Evolutionary conservation across 2,113 vertebrate species (phyloP), one percentile per base, ranked within the genome.

Genomic region (Lota lota): DNA sequence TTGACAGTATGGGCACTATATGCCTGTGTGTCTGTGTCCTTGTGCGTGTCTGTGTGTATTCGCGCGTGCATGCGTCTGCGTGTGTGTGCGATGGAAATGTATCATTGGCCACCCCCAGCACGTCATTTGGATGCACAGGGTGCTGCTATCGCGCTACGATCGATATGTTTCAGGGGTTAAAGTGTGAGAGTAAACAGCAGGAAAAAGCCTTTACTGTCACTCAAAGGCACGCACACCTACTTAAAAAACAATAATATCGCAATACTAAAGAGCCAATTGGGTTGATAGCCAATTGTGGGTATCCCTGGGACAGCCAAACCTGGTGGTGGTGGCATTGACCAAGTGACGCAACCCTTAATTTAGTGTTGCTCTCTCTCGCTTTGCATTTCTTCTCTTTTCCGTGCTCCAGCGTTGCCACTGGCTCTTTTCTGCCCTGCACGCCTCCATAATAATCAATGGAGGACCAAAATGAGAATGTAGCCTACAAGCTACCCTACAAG

Each of bases 301-400:
- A 67, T 73, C 54, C 64, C 11, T 1, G 60, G 40, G 68, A 56
- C 2, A 12, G 54, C n/a, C 21, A 77, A 71, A 77, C 73, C 71
- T 53, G 40, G 40, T 11, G 40, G 40, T 59, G 20, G 51, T 62
- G 14, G 36, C 73, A 75, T 77, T 67, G 77, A 77, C 74, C 0
- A 77, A 28, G 61, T 33, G 28, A 22, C 8, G 36, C 28, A 11
- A 20, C 40, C 58, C 40, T 14, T 12, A 8, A 10, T 10, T 60
- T 54, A n/a, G 22, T 61, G 10, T 47, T 2, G 1, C 58, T 22
- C 54, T 60, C 33, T 60, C 57, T 47, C 33, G 28, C 16, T 21
- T 24, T 33, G 51, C 36, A 22, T 53, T 36, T 51, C 21, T 67
- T 20, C 51, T 66, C 57, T 47, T 12, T 12, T 47, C 40, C 40